Evolutionary conservation across 1,140 invertebrate genomes (phyloP), one percentile per base, ranked within the genome.

Genomic region (Leptinotarsa undecemlineata): DNA sequence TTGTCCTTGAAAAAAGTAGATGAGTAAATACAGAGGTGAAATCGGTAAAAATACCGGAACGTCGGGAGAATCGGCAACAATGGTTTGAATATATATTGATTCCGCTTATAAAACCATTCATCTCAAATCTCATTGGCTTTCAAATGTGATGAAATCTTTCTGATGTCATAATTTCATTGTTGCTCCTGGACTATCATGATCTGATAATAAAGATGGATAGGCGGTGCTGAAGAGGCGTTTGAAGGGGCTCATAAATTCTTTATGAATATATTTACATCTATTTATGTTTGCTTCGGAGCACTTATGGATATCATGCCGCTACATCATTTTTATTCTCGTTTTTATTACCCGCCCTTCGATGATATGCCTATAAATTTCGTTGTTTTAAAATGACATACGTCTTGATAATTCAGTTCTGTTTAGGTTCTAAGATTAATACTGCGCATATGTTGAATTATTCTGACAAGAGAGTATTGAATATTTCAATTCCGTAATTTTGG

Each of bases 261-360:
- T 67, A 67, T 67, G 64, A 67, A 67, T 67, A 67, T 67, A 67
- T 67, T 67, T 33, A 42, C 64, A 67, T 67, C 20, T 67, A n/a
- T 67, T 67, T 42, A 57, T 57, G 51, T 57, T 57, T 57, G 17
- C 51, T 6, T 57, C 4, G 15, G n/a, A 19, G 14, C 51, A 57
- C 51, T 57, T 57, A 57, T 6, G 15, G 51, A n/a, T 57, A 57
- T 57, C 51, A 57, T 57, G 51, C 17, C 17, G 51, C 51, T 57
- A n/a, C n/a, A 57, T 57, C 51, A 57, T 57, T 57, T 57, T 57
- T 57, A 57, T 57, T 57, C 15, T 19, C 15, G 15, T 57, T 42
- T 42, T 42, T 42, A 42, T 42, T 42, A 11, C 33, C 33, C 8
- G 15, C 51, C 51, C 15, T 57, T 57, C 51, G n/a, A 57, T 57